Evolutionary conservation across 2,113 vertebrate genomes (phyloP).

Genomic region (Forbesichthys agassizii): DNA sequence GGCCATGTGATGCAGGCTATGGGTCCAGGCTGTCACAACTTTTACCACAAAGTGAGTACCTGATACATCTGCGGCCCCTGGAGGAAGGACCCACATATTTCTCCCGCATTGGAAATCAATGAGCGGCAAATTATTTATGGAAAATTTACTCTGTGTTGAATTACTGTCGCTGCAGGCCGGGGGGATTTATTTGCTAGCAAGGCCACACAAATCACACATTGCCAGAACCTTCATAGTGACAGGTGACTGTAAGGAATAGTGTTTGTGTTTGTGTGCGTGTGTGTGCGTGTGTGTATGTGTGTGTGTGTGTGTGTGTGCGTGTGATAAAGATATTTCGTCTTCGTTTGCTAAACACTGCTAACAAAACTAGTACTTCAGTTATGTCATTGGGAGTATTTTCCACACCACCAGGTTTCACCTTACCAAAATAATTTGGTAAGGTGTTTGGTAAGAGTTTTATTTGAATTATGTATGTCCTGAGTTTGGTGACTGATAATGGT

Average conservation of each 20-base stretch:
- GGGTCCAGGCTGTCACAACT: constrained; percentile 79
- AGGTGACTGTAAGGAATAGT: constrained; percentile 44
- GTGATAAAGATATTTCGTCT: constrained; percentile 47
- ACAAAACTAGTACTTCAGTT: constrained; percentile 23
- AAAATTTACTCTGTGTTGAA: constrained; percentile 80
- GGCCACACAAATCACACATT: constrained; percentile 75
- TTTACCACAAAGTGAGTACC: constrained; percentile 74
- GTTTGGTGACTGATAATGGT: constrained; percentile 62
- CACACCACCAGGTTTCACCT: constrained; percentile 36
- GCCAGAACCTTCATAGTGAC: constrained; percentile 65
- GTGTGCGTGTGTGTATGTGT: constrained; percentile 31
- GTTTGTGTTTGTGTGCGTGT: constrained; percentile 27
- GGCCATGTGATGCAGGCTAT: constrained; percentile 77
- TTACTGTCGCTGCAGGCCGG: constrained; percentile 73
- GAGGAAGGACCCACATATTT: constrained; percentile 77
- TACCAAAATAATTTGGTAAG: neutral
- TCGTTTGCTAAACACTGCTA: constrained; percentile 39
- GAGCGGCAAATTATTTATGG: constrained; percentile 82
- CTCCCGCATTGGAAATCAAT: constrained; percentile 82
- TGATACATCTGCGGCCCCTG: constrained; percentile 74
- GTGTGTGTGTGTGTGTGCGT: constrained; percentile 7
- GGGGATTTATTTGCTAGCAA: constrained; percentile 78
- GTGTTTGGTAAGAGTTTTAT: constrained; percentile 45
- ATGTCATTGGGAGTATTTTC: constrained; percentile 50
- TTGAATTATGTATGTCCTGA: constrained; percentile 54